Evolutionary conservation across 2,888 invertebrate genomes (phyloP).

Genomic region (Amphipoea lucens): DNA sequence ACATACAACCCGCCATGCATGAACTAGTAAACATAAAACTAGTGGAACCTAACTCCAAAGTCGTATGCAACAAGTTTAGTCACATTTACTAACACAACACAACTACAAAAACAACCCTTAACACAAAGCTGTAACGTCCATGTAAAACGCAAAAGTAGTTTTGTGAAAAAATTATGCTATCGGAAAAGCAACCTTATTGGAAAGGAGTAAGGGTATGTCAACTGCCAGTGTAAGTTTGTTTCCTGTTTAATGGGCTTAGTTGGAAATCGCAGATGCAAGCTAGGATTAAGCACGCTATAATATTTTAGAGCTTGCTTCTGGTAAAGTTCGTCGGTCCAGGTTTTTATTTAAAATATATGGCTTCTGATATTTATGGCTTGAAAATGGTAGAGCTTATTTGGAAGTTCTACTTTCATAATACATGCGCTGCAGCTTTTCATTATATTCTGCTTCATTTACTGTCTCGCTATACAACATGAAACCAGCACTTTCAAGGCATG

Average conservation of each 20-base stretch:
- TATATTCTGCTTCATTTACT: slow-evolving; percentile 3
- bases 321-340: slow-evolving; percentile 43
- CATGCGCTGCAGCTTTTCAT: not conserved
- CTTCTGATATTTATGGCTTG: slow-evolving; percentile 49
- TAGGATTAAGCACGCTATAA: slow-evolving; percentile 63
- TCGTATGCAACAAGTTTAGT: slow-evolving; percentile 63
- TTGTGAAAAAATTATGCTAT: not conserved
- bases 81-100: not conserved
- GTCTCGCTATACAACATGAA: not conserved
- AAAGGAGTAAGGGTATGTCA: slow-evolving; percentile 8
- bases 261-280: slow-evolving; percentile 63
- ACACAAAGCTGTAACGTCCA: not conserved
- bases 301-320: slow-evolving; percentile 59
- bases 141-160: slow-evolving; percentile 23
- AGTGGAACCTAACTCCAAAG: slow-evolving; percentile 41
- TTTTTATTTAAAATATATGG: slow-evolving; percentile 49
- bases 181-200: slow-evolving; percentile 30
- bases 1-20: slow-evolving; percentile 28
- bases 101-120: slow-evolving; percentile 26
- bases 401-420: slow-evolving; percentile 20
- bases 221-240: slow-evolving; percentile 51
- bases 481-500: not conserved
- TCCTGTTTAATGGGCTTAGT: slow-evolving; percentile 62
- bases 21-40: slow-evolving; percentile 42
- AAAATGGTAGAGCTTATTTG: slow-evolving; percentile 32